A percentile compares a stretch with the other conserved stretches of the same genome.
These are phyloP conservation scores for Campaea margaritaria DNA, from an alignment of 2,888 invertebrate species.

Conservation along the genomic window DNA sequence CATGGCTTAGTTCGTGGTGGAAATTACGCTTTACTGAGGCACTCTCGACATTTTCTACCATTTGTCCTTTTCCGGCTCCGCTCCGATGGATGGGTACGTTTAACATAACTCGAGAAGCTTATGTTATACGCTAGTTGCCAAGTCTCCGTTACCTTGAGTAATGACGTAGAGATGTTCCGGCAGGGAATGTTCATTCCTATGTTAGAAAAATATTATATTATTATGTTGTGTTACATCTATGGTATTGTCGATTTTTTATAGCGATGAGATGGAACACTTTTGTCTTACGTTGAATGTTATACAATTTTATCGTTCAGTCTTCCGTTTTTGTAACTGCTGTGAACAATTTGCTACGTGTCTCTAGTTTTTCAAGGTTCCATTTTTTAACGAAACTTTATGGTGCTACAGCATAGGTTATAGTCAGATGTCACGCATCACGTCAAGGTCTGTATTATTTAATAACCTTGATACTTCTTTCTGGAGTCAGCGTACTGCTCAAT, in stretches of 20 bases:
- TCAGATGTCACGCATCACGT: constrained; percentile 16
- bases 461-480: background rate
- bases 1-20: no score
- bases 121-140: constrained; percentile 43
- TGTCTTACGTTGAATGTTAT: no score
- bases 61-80: constrained; percentile 41
- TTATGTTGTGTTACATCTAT: no score
- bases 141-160: constrained; percentile 40
- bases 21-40: constrained; percentile 7
- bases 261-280: no score
- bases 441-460: constrained; percentile 6
- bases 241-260: no score
- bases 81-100: constrained; percentile 37
- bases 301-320: no score
- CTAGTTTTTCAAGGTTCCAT: background rate
- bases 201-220: background rate
- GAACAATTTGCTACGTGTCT: background rate
- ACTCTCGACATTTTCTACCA: constrained; percentile 35
- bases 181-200: constrained; percentile 9
- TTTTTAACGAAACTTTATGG: background rate
- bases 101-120: constrained; percentile 37
- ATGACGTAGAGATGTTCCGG: constrained; percentile 12
- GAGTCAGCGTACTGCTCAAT: constrained; percentile 9
- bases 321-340: no score
- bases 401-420: constrained; percentile 3